Conservation (phyloP, 2,888 invertebrate species). For the Lasioglossum oenotherae region DNA sequence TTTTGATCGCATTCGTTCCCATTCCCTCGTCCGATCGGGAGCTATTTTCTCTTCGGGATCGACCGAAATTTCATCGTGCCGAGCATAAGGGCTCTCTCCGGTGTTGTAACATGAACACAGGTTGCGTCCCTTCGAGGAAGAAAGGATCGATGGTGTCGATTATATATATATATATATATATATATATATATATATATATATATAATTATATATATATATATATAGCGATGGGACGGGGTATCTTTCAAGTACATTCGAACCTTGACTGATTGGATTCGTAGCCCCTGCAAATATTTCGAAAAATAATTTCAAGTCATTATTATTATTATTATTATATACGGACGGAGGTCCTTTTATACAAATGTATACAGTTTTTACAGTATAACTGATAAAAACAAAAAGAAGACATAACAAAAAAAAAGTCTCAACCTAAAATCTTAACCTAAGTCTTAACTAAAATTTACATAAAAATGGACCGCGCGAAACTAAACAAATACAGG, state of each 20-base stretch:
- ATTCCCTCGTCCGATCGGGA: slow-evolving; percentile 1
- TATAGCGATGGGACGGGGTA: neutral
- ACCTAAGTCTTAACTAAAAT: no score
- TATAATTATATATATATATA: no score
- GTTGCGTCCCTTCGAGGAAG: slow-evolving; percentile 35
- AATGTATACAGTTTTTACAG: no score
- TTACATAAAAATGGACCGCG: no score
- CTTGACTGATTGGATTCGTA: neutral
- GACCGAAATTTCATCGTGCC: slow-evolving; percentile 15
- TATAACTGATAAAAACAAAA: no score
- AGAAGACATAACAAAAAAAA: no score
- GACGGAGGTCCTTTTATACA: no score
- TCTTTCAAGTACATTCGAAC: neutral
- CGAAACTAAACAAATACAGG: no score
- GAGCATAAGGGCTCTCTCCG: neutral
- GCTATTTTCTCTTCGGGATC: neutral
- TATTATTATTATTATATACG: no score
- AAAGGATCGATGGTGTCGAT: slow-evolving; percentile 1
- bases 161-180: no score
- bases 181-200: no score
- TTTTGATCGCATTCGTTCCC: neutral
- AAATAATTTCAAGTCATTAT: neutral
- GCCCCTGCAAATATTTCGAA: neutral
- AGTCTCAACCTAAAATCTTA: no score
- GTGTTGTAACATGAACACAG: slow-evolving; percentile 26